phyloP scores from a whole-genome alignment of 2,888 invertebrate genomes.

The Spodoptera littoralis region DNA sequence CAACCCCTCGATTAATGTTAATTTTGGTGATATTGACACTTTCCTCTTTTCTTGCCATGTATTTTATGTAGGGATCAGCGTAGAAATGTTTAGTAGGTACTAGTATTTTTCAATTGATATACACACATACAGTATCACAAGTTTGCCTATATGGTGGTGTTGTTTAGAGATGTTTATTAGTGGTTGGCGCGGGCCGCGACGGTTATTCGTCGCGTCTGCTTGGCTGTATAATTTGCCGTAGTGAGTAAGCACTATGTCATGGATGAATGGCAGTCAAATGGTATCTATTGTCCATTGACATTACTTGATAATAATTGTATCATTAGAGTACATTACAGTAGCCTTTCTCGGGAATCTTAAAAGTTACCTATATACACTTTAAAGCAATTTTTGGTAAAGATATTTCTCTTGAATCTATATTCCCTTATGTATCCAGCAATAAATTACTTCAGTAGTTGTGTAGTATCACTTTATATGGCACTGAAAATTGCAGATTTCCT shows the following conservation, averaged over 20 bases:
- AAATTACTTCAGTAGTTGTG: slow-evolving; percentile 87
- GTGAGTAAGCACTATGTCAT: slow-evolving; percentile 84
- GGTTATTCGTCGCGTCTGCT: slow-evolving; percentile 76
- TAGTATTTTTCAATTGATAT: slow-evolving; percentile 87
- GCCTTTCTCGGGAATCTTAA: slow-evolving; percentile 88
- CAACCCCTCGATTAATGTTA: slow-evolving; percentile 69
- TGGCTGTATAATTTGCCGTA: slow-evolving; percentile 87
- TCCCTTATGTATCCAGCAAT: slow-evolving; percentile 89
- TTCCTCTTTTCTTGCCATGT: slow-evolving; percentile 88
- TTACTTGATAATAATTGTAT: slow-evolving; percentile 89
- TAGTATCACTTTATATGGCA: slow-evolving; percentile 83
- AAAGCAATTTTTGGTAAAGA: slow-evolving; percentile 87
- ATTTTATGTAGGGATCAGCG: slow-evolving; percentile 85
- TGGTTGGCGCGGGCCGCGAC: slow-evolving; percentile 73
- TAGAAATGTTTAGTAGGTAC: slow-evolving; percentile 83
- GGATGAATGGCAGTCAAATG: slow-evolving; percentile 86
- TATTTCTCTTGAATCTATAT: slow-evolving; percentile 88
- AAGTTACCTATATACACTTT: slow-evolving; percentile 88
- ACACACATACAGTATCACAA: slow-evolving; percentile 84
- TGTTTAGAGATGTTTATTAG: slow-evolving; percentile 85
- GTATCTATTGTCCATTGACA: slow-evolving; percentile 89
- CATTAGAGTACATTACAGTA: slow-evolving; percentile 89
- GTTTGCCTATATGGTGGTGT: slow-evolving; percentile 84
- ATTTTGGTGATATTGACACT: slow-evolving; percentile 80
- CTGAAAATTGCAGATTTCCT: slow-evolving; percentile 64